A percentile compares a stretch with the other conserved stretches of the same genome.
Conservation (phyloP, 2,113 vertebrate genomes). For the Neotoma lepida region DNA sequence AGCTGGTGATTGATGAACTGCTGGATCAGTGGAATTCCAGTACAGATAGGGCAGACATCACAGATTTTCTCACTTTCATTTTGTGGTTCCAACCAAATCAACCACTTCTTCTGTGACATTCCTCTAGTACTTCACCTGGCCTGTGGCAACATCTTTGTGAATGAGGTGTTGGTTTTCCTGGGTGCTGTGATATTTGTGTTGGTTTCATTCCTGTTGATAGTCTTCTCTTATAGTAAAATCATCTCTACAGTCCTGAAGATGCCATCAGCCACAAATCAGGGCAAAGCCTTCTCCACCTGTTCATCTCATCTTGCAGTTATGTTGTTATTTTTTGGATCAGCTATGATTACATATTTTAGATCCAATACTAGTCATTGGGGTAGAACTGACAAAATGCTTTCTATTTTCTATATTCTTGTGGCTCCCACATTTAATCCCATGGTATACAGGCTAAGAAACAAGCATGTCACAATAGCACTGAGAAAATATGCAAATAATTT, state of each 20-base stretch:
- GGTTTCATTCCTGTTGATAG: background rate
- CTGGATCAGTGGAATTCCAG: background rate
- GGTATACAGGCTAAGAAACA: slow-evolving; percentile 64
- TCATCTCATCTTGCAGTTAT: slow-evolving; percentile 63
- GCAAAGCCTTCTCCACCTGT: slow-evolving; percentile 71
- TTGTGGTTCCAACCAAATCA: background rate
- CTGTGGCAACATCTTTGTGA: background rate
- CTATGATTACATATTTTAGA: slow-evolving; percentile 50
- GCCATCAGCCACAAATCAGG: background rate
- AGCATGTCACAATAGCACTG: slow-evolving; percentile 25
- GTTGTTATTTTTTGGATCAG: slow-evolving; percentile 57
- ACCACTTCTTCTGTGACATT: slow-evolving; percentile 41
- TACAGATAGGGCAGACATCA: background rate
- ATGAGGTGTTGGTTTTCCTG: background rate
- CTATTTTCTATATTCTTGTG: slow-evolving; percentile 56
- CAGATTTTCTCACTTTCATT: background rate
- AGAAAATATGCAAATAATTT: background rate
- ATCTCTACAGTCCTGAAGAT: slow-evolving; percentile 55
- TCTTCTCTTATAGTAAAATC: slow-evolving; percentile 69
- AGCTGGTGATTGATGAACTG: background rate
- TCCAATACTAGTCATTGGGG: background rate
- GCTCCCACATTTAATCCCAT: slow-evolving; percentile 47
- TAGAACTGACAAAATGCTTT: slow-evolving; percentile 23
- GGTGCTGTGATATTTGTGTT: accelerated
- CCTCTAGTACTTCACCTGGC: slow-evolving; percentile 1